Evolutionary conservation across 23 tunicate species (phyloP).

Genomic region (Halocynthia roretzi): DNA sequence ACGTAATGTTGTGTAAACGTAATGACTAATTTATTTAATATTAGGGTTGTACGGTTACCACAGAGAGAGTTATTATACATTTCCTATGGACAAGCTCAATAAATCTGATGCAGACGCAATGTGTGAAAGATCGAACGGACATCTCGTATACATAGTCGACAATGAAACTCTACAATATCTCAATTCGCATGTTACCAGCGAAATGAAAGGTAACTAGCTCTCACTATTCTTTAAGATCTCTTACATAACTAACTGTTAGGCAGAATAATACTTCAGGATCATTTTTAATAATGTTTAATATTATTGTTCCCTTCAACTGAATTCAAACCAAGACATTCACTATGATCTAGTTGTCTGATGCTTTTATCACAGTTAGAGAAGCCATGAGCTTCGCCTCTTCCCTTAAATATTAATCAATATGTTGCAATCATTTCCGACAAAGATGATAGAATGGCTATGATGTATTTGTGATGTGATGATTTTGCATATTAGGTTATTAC

Average conservation of each 20-base stretch:
- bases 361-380: too few species aligned
- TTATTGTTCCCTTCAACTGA: too few species aligned
- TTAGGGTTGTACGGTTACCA: not conserved
- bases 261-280: too few species aligned
- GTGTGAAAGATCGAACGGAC: not conserved
- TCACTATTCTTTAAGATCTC: not conserved
- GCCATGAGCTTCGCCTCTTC: too few species aligned
- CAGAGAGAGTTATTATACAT: not conserved
- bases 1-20: not conserved
- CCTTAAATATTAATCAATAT: too few species aligned
- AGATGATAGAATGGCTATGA: too few species aligned
- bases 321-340: too few species aligned
- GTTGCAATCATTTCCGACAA: too few species aligned
- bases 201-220: not conserved
- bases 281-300: too few species aligned
- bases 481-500: not conserved
- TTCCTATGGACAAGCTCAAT: not conserved
- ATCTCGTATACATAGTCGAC: constrained; percentile 14
- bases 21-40: not conserved
- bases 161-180: not conserved
- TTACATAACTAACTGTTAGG: too few species aligned
- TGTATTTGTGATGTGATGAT: too few species aligned
- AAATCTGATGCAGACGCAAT: not conserved
- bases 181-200: not conserved
- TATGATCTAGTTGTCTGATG: too few species aligned